Conservation (phyloP, 1,140 invertebrate genomes). For the Mamestra configurata region DNA sequence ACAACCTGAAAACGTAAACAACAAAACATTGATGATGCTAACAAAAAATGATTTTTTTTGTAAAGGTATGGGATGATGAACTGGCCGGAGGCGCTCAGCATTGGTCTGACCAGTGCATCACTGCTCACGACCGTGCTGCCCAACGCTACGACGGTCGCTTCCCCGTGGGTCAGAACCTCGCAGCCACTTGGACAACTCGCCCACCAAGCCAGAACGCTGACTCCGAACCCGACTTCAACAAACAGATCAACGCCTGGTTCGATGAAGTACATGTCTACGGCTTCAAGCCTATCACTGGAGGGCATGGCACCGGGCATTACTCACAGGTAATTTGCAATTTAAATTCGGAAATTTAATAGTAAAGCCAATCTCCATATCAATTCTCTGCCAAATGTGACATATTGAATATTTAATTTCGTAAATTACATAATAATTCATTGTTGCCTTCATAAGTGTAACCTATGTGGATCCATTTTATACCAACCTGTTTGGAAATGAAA, state of each 20-base stretch:
- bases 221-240: slow-evolving; percentile 91
- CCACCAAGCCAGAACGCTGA: slow-evolving; percentile 88
- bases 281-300: slow-evolving; percentile 90
- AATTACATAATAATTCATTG: slow-evolving; percentile 25
- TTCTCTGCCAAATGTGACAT: slow-evolving; percentile 7
- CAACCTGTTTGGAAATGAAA: neutral
- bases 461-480: neutral
- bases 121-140: slow-evolving; percentile 91
- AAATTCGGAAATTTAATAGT: slow-evolving; percentile 20
- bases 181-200: slow-evolving; percentile 93
- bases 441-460: neutral
- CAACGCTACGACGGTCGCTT: slow-evolving; percentile 90
- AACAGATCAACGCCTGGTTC: slow-evolving; percentile 93
- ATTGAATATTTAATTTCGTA: slow-evolving; percentile 20
- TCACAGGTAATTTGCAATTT: slow-evolving; percentile 90
- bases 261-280: slow-evolving; percentile 93
- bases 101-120: slow-evolving; percentile 94
- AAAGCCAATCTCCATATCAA: slow-evolving; percentile 24
- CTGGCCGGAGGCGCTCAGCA: slow-evolving; percentile 93
- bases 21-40: neutral
- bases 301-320: slow-evolving; percentile 93
- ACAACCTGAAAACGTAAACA: neutral
- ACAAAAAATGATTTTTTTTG: slow-evolving; percentile 39
- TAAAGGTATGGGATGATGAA: slow-evolving; percentile 95
- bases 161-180: slow-evolving; percentile 94